Evolutionary conservation across 2,888 invertebrate species (phyloP).

Genomic region (Nudaria mundana): DNA sequence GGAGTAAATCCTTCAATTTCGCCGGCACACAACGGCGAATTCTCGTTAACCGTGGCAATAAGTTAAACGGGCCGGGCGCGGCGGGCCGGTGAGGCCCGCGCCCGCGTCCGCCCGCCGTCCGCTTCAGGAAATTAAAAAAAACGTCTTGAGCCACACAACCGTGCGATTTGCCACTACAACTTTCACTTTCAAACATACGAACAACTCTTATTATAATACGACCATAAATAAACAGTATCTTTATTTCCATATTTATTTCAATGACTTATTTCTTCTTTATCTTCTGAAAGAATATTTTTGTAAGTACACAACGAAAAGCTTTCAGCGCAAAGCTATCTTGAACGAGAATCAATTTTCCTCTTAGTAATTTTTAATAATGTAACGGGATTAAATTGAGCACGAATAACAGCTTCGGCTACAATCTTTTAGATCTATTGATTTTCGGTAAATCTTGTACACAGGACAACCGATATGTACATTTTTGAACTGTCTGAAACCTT

Average conservation of each 20-base stretch:
- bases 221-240: neutral
- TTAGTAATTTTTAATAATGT: conserved; percentile 17
- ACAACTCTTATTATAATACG: neutral
- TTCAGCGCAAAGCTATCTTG: neutral
- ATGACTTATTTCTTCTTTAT: neutral
- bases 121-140: conserved; percentile 71
- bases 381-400: conserved; percentile 9
- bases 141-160: conserved; percentile 51
- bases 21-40: conserved; percentile 79
- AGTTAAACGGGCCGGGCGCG: conserved; percentile 73
- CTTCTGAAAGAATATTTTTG: neutral
- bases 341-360: conserved; percentile 19
- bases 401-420: conserved; percentile 15
- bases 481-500: neutral
- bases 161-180: conserved; percentile 43
- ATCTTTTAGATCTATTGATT: conserved; percentile 24
- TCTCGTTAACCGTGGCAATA: conserved; percentile 81
- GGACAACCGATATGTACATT: conserved; percentile 1
- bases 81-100: conserved; percentile 41
- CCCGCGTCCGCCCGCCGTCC: conserved; percentile 34
- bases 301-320: neutral
- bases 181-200: conserved; percentile 19
- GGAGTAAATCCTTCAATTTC: conserved; percentile 81
- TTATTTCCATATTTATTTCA: neutral
- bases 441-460: conserved; percentile 17